These are phyloP conservation scores for Chionomys nivalis DNA, from an alignment of 2,113 vertebrate genomes.

Conservation along the genomic window DNA sequence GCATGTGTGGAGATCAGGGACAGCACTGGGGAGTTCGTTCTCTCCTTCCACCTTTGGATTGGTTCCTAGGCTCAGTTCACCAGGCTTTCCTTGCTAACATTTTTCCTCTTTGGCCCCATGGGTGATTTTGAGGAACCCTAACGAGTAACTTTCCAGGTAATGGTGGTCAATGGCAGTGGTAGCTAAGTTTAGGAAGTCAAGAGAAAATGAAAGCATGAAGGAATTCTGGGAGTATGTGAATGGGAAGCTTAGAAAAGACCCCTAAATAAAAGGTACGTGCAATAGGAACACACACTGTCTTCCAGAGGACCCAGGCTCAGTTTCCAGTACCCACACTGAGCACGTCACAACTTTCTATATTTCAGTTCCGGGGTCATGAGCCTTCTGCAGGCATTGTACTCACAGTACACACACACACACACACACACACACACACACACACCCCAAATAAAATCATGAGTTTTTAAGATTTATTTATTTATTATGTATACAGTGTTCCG, in stretches of 20 bases:
- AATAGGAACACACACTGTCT: not conserved
- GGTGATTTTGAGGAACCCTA: not conserved
- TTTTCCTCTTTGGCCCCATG: not conserved
- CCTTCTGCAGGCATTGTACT: not conserved
- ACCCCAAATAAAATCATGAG: not conserved
- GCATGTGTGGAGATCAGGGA: not conserved
- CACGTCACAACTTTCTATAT: not conserved
- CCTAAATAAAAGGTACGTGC: not conserved
- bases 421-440: not conserved
- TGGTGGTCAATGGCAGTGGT: not conserved
- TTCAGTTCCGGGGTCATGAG: too few relatives aligned
- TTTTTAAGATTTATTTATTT: not conserved
- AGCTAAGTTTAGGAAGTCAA: not conserved
- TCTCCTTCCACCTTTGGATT: not conserved
- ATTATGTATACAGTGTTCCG: too few relatives aligned
- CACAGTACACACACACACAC: not conserved
- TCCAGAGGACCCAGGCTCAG: not conserved
- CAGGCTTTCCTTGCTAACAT: not conserved
- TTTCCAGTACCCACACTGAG: not conserved
- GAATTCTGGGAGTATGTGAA: not conserved
- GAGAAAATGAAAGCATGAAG: not conserved
- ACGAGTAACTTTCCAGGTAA: not conserved
- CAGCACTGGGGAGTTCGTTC: not conserved
- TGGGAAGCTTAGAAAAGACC: not conserved
- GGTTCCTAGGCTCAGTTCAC: not conserved